Evolutionary conservation across 2,113 vertebrate species (phyloP), one percentile per base, ranked within the genome.

Genomic region (Garra rufa): DNA sequence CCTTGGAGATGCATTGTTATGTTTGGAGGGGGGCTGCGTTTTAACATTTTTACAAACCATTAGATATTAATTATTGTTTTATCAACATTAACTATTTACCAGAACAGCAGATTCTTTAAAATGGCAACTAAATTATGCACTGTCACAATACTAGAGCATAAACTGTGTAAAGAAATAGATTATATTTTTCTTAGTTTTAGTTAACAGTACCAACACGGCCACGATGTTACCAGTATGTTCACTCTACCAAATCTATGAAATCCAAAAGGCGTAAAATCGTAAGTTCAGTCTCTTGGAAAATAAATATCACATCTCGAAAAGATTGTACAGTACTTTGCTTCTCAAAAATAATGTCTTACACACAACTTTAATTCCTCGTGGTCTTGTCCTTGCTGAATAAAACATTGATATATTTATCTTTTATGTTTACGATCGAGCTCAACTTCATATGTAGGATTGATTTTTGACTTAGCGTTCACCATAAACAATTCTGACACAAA

Each of bases 21-120:
- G 76, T 79, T 79, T 63, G 38, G 41, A 21, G 70, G 70, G 70
- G 70, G 14, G 41, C 13, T 46, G 76, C 34, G 44, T 76, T 76
- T 76, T 6, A 34, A 34, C 34, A 34, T 57, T 79, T 61, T 78
- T 24, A 78, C 34, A 78, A 59, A 61, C 30, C 21, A 43, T 59
- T 57, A 24, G 13, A 6, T 57, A 15, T 43, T 38, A 34, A 77
- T 34, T 34, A 9, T 34, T 34, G 28, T 19, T 8, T 34, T 19
- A 65, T 67, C 15, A 34, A 19, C 61, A 63, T 63, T 38, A 38
- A 38, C 15, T 21, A 67, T 38, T 41, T 15, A 57, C 52, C 19
- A 41, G 52, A 46, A 59, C 75, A 77, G 30, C 19, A 38, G 17
- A 17, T 77, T 77, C 0, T 41, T 77, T 13, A 43, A 59, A 38